phyloP scores from a whole-genome alignment of 2,888 invertebrate species.

The Hedya salicella region DNA sequence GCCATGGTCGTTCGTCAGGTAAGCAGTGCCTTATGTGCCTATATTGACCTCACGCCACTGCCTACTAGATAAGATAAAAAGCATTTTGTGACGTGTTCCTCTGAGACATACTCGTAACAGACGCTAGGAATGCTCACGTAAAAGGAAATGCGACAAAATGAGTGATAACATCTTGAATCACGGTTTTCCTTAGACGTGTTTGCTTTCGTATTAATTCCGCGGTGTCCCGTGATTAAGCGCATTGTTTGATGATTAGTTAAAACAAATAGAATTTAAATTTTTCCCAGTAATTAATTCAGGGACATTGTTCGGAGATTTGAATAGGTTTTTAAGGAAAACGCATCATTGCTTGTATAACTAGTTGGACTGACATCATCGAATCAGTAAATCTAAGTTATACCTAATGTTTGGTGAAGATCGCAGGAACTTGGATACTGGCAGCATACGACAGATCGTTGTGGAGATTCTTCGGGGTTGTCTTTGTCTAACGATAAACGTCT shows the following conservation, averaged over 20 bases:
- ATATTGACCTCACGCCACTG: no score
- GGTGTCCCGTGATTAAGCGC: neutral
- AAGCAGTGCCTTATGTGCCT: no score
- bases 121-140: neutral
- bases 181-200: conserved; percentile 4
- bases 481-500: no score
- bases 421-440: no score
- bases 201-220: neutral
- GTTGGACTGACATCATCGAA: no score
- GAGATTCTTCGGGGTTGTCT: no score
- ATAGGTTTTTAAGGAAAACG: neutral
- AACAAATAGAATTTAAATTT: conserved; percentile 1
- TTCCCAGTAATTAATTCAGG: conserved; percentile 5
- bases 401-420: no score
- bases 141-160: conserved; percentile 13
- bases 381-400: no score
- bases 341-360: neutral
- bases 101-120: neutral
- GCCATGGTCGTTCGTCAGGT: no score
- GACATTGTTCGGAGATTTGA: conserved; percentile 1
- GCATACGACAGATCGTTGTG: no score
- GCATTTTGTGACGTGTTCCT: no score
- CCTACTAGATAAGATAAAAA: no score
- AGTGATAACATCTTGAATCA: conserved; percentile 1
- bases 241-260: neutral